Evolutionary conservation across 1,140 invertebrate species (phyloP).

Genomic region (Bombus breviceps): DNA sequence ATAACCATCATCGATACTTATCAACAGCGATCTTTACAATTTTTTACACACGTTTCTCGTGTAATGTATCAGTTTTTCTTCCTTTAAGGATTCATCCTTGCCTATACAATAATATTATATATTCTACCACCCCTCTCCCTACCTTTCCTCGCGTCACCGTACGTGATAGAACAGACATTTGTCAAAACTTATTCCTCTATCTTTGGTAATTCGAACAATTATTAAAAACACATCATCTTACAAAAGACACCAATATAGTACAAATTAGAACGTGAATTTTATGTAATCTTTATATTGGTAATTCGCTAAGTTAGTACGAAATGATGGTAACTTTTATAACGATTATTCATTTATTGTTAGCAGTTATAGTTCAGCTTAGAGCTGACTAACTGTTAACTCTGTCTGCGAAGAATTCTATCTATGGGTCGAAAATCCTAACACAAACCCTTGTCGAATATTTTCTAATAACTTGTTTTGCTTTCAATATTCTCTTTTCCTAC

Average conservation of each 20-base stretch:
- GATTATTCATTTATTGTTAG: neutral
- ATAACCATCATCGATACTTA: neutral
- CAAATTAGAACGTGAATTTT: neutral
- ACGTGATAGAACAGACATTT: neutral
- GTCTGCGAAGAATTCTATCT: neutral
- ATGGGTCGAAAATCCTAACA: neutral
- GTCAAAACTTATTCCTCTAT: slow-evolving; percentile 16
- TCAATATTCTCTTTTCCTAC: neutral
- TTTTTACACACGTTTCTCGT: neutral
- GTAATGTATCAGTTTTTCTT: neutral
- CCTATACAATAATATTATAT: too few species aligned
- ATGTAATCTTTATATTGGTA: neutral
- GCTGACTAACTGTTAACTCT: neutral
- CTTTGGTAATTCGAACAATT: slow-evolving; percentile 14
- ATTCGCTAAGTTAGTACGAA: neutral
- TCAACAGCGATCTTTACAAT: slow-evolving; percentile 20
- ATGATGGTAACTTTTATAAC: neutral
- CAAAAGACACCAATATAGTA: neutral
- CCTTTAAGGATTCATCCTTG: neutral
- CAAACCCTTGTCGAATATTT: too few species aligned
- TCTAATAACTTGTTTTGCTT: neutral
- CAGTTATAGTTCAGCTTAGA: neutral
- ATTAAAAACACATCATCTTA: slow-evolving; percentile 1
- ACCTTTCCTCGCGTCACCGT: neutral
- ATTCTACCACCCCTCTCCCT: neutral